These are phyloP conservation scores for Psophia crepitans DNA, from an alignment of 2,113 vertebrate species.

Conservation along the genomic window DNA sequence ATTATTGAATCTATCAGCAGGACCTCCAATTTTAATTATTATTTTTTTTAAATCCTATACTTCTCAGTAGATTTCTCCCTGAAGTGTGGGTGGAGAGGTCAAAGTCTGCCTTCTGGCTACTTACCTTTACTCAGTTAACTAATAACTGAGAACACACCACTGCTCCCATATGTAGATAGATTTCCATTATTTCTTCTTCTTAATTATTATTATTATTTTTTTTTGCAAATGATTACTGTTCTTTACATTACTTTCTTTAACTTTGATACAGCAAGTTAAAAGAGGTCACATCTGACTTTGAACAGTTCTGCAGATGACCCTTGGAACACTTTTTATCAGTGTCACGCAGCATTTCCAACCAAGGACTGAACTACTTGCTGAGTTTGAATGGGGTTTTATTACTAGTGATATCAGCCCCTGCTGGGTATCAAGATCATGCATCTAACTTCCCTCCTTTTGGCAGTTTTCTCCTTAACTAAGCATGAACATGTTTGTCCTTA, in stretches of 20 bases:
- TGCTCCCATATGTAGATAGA: not conserved
- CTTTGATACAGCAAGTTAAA: not conserved
- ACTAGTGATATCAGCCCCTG: conserved; percentile 51
- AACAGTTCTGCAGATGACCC: conserved; percentile 40
- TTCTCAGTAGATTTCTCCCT: not conserved
- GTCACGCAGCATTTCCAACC: conserved; percentile 43
- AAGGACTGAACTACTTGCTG: conserved; percentile 37
- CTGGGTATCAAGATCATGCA: conserved; percentile 45
- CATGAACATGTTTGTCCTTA: not conserved
- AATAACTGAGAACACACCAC: not conserved
- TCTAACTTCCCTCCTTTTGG: conserved; percentile 3
- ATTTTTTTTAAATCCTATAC: not conserved
- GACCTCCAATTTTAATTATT: not conserved
- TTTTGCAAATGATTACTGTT: not conserved
- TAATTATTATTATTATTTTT: not conserved
- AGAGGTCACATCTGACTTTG: not conserved
- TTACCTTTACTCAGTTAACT: not conserved
- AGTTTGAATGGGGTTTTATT: conserved; percentile 66
- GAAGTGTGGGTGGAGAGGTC: not conserved
- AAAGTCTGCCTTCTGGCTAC: not conserved
- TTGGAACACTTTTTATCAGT: conserved; percentile 35
- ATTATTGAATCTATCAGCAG: not conserved
- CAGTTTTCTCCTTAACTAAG: conserved; percentile 58
- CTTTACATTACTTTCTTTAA: not conserved
- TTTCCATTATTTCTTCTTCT: not conserved